Percentiles rank a stretch among this genome's conserved stretches.
Conservation (phyloP, 2,113 vertebrate species). For the Blennius ocellaris region DNA sequence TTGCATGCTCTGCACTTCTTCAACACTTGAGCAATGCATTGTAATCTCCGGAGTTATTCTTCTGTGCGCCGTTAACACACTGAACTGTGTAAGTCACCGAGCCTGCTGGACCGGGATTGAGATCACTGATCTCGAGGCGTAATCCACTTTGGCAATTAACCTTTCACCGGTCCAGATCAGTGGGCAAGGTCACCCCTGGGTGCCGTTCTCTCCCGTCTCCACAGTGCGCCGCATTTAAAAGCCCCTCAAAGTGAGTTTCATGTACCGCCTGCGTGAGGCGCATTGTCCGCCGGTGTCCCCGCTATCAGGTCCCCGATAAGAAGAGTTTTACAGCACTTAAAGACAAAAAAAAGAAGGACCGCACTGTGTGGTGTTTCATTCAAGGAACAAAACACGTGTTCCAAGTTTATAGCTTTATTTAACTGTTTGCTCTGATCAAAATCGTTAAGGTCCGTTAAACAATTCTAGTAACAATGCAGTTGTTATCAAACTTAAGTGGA, state of each 20-base stretch:
- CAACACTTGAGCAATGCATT: slow-evolving; percentile 31
- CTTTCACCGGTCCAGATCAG: slow-evolving; percentile 81
- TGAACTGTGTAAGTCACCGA: slow-evolving; percentile 61
- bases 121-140: slow-evolving; percentile 78
- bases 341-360: not conserved
- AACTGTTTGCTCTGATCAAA: not conserved
- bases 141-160: slow-evolving; percentile 86
- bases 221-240: slow-evolving; percentile 65
- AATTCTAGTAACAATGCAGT: not conserved
- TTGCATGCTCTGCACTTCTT: slow-evolving; percentile 40
- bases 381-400: not conserved
- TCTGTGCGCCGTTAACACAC: slow-evolving; percentile 40
- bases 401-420: not conserved
- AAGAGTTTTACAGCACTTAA: not conserved
- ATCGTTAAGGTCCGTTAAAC: not conserved
- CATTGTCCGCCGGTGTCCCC: slow-evolving; percentile 3
- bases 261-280: slow-evolving; percentile 44
- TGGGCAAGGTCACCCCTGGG: slow-evolving; percentile 82
- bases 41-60: slow-evolving; percentile 11
- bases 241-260: slow-evolving; percentile 57
- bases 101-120: slow-evolving; percentile 68
- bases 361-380: not conserved
- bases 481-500: not conserved
- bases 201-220: slow-evolving; percentile 72
- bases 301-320: not conserved